These are phyloP conservation scores for Xenops minutus DNA, from an alignment of 2,797 vertebrate genomes.

Conservation along the genomic window DNA sequence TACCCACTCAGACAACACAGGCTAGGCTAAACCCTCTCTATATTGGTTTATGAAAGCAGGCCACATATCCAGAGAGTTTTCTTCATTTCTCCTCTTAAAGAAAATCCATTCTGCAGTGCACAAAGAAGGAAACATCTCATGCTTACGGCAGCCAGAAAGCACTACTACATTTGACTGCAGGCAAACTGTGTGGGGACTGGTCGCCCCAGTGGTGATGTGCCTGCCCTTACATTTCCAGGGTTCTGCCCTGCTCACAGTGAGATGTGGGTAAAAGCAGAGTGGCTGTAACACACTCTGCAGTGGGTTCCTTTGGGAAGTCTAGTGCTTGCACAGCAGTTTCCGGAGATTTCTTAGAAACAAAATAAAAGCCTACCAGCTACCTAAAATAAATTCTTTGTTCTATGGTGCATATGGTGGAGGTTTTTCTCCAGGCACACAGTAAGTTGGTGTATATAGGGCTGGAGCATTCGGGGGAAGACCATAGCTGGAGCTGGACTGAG, in stretches of 20 bases:
- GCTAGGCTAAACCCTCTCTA: neutral
- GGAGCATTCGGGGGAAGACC: constrained; percentile 83
- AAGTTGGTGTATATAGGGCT: constrained; percentile 76
- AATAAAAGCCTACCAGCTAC: neutral
- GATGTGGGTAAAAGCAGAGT: neutral
- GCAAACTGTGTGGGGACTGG: neutral
- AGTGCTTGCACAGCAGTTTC: neutral
- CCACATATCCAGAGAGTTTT: neutral
- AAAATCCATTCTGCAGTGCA: neutral
- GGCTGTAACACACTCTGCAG: neutral
- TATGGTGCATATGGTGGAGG: constrained; percentile 92
- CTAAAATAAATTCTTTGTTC: neutral
- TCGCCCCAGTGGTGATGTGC: neutral
- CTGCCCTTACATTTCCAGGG: neutral
- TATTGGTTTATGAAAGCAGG: neutral
- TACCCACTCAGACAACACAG: neutral
- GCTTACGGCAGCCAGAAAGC: neutral
- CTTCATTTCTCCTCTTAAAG: neutral
- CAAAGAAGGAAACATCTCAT: neutral
- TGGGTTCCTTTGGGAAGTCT: neutral
- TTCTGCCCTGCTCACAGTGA: neutral
- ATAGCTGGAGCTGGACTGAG: constrained; percentile 78
- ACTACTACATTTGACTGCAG: neutral
- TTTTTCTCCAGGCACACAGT: constrained; percentile 85
- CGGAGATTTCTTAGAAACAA: neutral